Conservation (phyloP, 2,113 vertebrate genomes). For the Macaca mulatta region DNA sequence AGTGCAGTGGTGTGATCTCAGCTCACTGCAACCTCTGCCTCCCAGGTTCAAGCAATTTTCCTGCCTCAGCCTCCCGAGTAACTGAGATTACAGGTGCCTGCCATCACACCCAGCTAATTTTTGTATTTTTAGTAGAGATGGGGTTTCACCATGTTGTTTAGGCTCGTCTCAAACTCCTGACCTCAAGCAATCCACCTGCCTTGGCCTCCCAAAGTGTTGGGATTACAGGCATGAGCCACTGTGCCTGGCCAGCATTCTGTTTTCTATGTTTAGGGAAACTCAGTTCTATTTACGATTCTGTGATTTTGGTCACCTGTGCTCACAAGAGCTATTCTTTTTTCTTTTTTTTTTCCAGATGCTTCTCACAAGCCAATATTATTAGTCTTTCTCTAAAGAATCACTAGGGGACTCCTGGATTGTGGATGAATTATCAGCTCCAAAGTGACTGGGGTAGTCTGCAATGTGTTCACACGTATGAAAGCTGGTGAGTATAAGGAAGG, state of each 20-base stretch:
- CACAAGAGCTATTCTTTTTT: not conserved
- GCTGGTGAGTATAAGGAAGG: not conserved
- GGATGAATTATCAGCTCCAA: not conserved
- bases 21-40: too few species aligned
- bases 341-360: not conserved
- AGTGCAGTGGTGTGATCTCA: too few species aligned
- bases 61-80: too few species aligned
- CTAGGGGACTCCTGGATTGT: not conserved
- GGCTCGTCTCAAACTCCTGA: too few species aligned
- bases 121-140: too few species aligned
- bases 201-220: too few species aligned
- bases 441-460: not conserved
- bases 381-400: not conserved
- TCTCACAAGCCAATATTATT: not conserved
- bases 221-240: too few species aligned
- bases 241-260: not conserved
- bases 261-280: not conserved
- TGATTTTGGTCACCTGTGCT: not conserved
- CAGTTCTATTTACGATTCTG: not conserved
- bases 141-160: too few species aligned
- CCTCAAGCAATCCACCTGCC: too few species aligned
- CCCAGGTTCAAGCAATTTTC: too few species aligned
- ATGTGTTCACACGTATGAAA: not conserved
- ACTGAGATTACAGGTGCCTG: too few species aligned
- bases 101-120: too few species aligned